phyloP scores from a whole-genome alignment of 2,888 invertebrate species.

The Ametastegia equiseti region DNA sequence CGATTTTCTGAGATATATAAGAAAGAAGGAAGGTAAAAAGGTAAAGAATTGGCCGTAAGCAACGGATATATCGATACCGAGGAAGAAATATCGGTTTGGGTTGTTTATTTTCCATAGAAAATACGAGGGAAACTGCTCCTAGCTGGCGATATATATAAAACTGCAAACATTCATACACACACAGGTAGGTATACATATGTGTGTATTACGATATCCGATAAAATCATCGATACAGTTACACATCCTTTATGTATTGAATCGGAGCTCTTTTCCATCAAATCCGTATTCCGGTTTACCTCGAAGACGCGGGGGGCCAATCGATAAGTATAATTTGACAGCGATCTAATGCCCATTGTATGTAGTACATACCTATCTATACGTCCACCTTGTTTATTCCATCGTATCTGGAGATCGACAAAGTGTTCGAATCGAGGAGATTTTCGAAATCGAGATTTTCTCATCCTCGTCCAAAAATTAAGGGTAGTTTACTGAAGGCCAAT shows the following conservation, averaged over 20 bases:
- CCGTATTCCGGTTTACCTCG: background rate
- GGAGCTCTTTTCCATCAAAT: background rate
- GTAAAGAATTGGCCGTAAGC: too few species aligned
- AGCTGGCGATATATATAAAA: background rate
- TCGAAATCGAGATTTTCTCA: too few species aligned
- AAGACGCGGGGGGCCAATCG: background rate
- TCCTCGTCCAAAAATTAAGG: too few species aligned
- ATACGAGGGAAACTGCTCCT: background rate
- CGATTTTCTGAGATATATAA: background rate
- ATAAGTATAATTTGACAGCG: background rate
- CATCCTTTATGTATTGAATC: background rate
- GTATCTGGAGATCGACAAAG: too few species aligned
- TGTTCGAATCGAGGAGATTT: too few species aligned
- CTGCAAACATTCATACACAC: conserved; percentile 9
- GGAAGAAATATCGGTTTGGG: conserved; percentile 16
- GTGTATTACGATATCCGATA: too few species aligned
- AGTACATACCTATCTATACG: too few species aligned
- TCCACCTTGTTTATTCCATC: too few species aligned
- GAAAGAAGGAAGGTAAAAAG: background rate
- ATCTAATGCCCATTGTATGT: background rate
- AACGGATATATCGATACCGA: conserved; percentile 9
- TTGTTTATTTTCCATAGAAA: background rate
- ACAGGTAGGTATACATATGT: too few species aligned
- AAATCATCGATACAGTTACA: background rate
- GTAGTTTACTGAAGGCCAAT: too few species aligned